Base-by-base conservation (phyloP, 2,888 invertebrate species). In the Dorcus hopei region DNA sequence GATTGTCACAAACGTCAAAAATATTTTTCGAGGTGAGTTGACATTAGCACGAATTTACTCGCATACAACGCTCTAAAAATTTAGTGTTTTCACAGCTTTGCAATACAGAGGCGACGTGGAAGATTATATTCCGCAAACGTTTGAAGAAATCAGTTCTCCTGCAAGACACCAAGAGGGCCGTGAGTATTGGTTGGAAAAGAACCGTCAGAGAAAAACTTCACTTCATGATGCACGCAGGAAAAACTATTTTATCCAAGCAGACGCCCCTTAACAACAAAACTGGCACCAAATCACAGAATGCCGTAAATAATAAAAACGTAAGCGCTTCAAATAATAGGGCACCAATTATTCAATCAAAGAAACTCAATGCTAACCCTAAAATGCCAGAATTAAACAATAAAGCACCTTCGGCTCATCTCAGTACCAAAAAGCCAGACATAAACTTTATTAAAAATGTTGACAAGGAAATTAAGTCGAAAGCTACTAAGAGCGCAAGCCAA, bases 11-110 rank as follows among this genome's bases (percentile, higher is more conserved):
- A 60, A 68, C 68, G 1, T 71, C 70, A 9, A 71, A 70, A 51
- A 69, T 71, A 52, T 65, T 72, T 40, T 71, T 69, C 57, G 68
- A 72, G 62, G 72, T 72, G 61, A 61, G 11, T 19, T 52, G 23
- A 40, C 40, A 9, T 38, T 2, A 11, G 8, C 14, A 40, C 9
- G 6, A 48, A 38, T 50, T 40, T 6, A 39, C 19, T 23, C n/a
- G 19, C 9, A 42, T 39, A 40, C n/a, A 51, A 38, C 26, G 52
- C 14, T 53, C 39, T 40, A 55, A 53, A 49, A 41, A 49, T 49
- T 42, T 11, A 45, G 53, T 52, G 38, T 40, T 41, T 45, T 62
- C 64, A 41, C 52, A 68, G 68, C 54, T 66, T 45, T 68, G 68
- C 50, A 67, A 67, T 45, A 55, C 58, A n/a, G 65, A 68, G 45